Conservation (phyloP, 2,888 invertebrate genomes). For the Mimachlamys varia region DNA sequence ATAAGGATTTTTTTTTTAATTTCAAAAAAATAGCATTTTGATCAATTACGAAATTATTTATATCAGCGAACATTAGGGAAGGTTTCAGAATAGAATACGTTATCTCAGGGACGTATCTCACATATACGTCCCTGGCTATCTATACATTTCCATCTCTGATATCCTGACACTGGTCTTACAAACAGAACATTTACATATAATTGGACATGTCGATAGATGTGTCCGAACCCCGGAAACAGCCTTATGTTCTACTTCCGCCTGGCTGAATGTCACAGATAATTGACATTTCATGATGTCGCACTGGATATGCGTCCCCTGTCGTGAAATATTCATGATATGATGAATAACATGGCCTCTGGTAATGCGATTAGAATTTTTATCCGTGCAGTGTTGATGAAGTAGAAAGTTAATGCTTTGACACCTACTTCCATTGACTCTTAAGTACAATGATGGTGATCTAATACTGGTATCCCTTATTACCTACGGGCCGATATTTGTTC, state of each 20-base stretch:
- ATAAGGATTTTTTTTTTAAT: too few relatives aligned
- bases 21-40: too few relatives aligned
- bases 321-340: neutral
- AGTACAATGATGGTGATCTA: neutral
- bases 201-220: neutral
- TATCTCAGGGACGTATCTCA: too few relatives aligned
- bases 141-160: neutral
- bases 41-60: too few relatives aligned
- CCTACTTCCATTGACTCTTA: neutral
- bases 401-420: neutral
- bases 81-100: too few relatives aligned
- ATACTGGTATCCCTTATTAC: neutral
- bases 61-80: too few relatives aligned
- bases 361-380: neutral
- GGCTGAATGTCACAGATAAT: neutral
- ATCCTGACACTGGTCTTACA: neutral
- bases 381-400: neutral
- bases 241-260: conserved; percentile 8
- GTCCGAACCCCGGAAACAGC: neutral
- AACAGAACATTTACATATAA: neutral
- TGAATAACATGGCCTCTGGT: neutral
- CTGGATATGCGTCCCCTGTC: neutral
- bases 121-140: neutral
- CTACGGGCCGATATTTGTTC: neutral
- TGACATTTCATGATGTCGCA: neutral